These are phyloP conservation scores for Lottia gigantea DNA, from an alignment of 2,888 invertebrate species.

Conservation along the genomic window DNA sequence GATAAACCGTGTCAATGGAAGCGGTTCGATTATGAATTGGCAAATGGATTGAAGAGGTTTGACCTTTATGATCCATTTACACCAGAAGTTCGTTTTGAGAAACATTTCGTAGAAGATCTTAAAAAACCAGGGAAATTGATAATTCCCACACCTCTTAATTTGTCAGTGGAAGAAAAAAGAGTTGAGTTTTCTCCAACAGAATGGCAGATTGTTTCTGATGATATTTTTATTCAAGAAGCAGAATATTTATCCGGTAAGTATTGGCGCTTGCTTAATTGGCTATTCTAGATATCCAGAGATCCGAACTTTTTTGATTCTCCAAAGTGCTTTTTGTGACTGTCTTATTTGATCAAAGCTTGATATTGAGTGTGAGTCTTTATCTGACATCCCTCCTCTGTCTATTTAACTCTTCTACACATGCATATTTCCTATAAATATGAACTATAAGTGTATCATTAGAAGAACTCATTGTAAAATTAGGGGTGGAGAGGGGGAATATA, in stretches of 20 bases:
- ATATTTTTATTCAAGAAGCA: slow-evolving; percentile 38
- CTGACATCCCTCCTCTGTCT: too few species aligned
- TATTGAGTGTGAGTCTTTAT: too few species aligned
- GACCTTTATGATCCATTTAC: slow-evolving; percentile 53
- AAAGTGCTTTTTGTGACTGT: too few species aligned
- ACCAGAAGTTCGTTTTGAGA: slow-evolving; percentile 45
- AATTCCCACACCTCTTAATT: slow-evolving; percentile 46
- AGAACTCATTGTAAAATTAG: too few species aligned
- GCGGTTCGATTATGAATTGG: slow-evolving; percentile 49
- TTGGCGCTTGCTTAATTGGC: background rate
- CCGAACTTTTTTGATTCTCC: too few species aligned
- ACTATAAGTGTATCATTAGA: too few species aligned
- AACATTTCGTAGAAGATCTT: slow-evolving; percentile 27
- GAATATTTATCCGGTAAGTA: slow-evolving; percentile 44
- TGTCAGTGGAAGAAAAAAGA: slow-evolving; percentile 24
- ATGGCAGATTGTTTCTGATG: slow-evolving; percentile 39
- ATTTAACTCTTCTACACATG: too few species aligned
- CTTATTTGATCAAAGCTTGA: too few species aligned
- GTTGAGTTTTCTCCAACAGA: slow-evolving; percentile 29
- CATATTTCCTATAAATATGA: too few species aligned
- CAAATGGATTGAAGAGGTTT: slow-evolving; percentile 34
- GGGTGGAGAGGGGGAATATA: too few species aligned
- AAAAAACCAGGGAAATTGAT: slow-evolving; percentile 28
- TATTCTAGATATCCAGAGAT: too few species aligned
- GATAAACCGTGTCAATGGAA: slow-evolving; percentile 55